A percentile compares a stretch with the other conserved stretches of the same genome.
Evolutionary conservation across 2,888 invertebrate genomes (phyloP).

Genomic region (Brachyptera putata): DNA sequence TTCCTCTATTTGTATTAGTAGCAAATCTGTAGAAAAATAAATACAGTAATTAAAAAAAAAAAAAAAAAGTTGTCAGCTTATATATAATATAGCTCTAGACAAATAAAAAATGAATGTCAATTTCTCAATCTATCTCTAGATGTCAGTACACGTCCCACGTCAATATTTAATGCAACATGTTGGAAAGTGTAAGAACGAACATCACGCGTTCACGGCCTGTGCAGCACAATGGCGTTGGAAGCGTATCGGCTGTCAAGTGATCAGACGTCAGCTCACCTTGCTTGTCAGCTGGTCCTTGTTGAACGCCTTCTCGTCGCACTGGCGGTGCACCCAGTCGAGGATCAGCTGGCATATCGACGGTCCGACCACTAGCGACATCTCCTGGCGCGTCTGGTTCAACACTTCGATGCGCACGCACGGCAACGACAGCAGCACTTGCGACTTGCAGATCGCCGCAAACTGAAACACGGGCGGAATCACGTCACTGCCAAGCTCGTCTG

Average conservation of each 20-base stretch:
- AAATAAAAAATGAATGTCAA: too few relatives aligned
- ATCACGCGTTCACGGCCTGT: too few relatives aligned
- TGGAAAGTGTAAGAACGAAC: too few relatives aligned
- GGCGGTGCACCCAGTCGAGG: conserved; percentile 57
- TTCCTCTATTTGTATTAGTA: neutral
- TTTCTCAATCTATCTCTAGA: too few relatives aligned
- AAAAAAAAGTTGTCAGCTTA: too few relatives aligned
- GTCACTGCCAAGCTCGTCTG: too few relatives aligned
- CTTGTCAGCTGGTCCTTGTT: conserved; percentile 48
- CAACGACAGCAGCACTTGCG: conserved; percentile 59
- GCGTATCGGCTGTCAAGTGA: too few relatives aligned
- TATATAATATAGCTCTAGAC: neutral
- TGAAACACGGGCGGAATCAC: conserved; percentile 45
- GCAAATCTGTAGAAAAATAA: neutral
- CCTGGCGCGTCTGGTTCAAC: conserved; percentile 65
- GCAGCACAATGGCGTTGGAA: too few relatives aligned
- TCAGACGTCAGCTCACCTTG: conserved; percentile 46
- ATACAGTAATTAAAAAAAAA: too few relatives aligned
- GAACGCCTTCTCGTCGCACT: conserved; percentile 41
- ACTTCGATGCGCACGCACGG: conserved; percentile 69
- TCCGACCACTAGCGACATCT: conserved; percentile 54
- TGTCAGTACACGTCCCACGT: too few relatives aligned
- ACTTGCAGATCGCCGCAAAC: conserved; percentile 62
- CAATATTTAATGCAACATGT: too few relatives aligned
- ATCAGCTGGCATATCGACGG: conserved; percentile 59